These are phyloP conservation scores for Linnaemya tessellans DNA, from an alignment of 2,888 invertebrate species.

Conservation along the genomic window DNA sequence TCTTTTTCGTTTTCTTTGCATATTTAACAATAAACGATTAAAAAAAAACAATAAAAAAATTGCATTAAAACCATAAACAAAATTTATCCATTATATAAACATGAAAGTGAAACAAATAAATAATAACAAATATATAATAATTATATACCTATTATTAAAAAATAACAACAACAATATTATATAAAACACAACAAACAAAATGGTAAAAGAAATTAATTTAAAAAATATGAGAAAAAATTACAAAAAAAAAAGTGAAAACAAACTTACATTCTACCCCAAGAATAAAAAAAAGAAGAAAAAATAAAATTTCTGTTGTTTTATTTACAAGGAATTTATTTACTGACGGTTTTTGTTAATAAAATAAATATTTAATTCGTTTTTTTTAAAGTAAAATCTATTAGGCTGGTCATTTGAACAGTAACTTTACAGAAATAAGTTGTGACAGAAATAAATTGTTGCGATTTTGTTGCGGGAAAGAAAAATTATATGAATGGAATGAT, in stretches of 20 bases:
- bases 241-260: slow-evolving; percentile 68
- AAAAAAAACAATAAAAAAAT: slow-evolving; percentile 40
- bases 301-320: slow-evolving; percentile 50
- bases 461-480: too few species aligned
- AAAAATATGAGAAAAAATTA: slow-evolving; percentile 58
- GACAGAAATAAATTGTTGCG: too few species aligned
- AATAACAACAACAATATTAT: slow-evolving; percentile 63
- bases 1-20: slow-evolving; percentile 76
- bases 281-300: slow-evolving; percentile 67
- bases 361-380: too few species aligned
- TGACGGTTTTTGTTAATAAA: too few species aligned
- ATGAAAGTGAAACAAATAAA: slow-evolving; percentile 76
- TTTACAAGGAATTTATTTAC: slow-evolving; percentile 10
- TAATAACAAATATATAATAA: slow-evolving; percentile 68
- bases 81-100: slow-evolving; percentile 78
- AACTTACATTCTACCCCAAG: slow-evolving; percentile 73
- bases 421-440: too few species aligned
- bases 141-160: slow-evolving; percentile 69
- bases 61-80: slow-evolving; percentile 72
- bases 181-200: slow-evolving; percentile 65
- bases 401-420: too few species aligned
- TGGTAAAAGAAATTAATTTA: slow-evolving; percentile 63
- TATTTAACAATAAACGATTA: slow-evolving; percentile 73
- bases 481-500: too few species aligned
- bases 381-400: too few species aligned